Conservation (phyloP, 2,888 invertebrate species). For the Athalia circularis region DNA sequence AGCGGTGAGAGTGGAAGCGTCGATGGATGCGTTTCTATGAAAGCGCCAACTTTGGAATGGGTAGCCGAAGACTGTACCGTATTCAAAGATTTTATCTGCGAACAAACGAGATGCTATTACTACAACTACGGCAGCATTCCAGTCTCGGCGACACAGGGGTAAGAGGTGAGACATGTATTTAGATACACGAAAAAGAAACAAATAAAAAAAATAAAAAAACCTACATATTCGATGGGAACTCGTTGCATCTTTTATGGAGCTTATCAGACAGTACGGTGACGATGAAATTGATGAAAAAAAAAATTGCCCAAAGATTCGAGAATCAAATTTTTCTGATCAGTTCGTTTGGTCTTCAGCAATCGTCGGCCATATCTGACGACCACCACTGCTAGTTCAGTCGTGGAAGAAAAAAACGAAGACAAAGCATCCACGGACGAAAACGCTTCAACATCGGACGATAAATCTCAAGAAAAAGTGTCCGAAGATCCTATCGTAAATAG, state of each 20-base stretch:
- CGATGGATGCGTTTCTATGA: slow-evolving; percentile 86
- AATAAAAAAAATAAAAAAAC: slow-evolving; percentile 5
- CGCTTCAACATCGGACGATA: slow-evolving; percentile 50
- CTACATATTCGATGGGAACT: neutral
- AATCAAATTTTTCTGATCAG: neutral
- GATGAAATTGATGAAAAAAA: neutral
- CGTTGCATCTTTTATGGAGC: neutral
- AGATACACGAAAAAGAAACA: slow-evolving; percentile 47
- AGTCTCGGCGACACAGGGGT: slow-evolving; percentile 93
- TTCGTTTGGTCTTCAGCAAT: slow-evolving; percentile 59
- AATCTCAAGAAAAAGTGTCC: slow-evolving; percentile 45
- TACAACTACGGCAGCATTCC: slow-evolving; percentile 94
- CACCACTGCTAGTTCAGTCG: slow-evolving; percentile 63
- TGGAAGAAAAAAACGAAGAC: slow-evolving; percentile 45
- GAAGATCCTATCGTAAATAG: slow-evolving; percentile 65
- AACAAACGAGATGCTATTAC: slow-evolving; percentile 93
- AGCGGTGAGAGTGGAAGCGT: slow-evolving; percentile 79
- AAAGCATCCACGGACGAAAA: slow-evolving; percentile 45
- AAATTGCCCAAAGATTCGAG: neutral
- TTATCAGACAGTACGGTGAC: too few relatives aligned
- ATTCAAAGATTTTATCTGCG: slow-evolving; percentile 92
- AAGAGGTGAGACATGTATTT: slow-evolving; percentile 83
- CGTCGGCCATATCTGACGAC: slow-evolving; percentile 71
- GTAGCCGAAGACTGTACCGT: slow-evolving; percentile 88
- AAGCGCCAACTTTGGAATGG: slow-evolving; percentile 87